These are phyloP conservation scores for Anoplius nigerrimus DNA, from an alignment of 2,888 invertebrate genomes.

Conservation along the genomic window DNA sequence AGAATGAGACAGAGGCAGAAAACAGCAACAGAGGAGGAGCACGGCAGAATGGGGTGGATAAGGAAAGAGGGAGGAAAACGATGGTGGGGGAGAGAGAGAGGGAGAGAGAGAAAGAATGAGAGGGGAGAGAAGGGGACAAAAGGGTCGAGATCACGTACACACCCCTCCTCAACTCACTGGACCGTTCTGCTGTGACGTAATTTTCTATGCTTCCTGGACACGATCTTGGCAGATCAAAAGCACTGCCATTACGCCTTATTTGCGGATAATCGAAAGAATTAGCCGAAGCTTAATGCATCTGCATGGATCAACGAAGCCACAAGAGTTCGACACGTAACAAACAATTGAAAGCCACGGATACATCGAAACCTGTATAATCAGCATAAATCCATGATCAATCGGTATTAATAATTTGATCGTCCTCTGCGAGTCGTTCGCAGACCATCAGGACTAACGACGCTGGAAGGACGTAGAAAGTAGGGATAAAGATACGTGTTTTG, in stretches of 20 bases:
- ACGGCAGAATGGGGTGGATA: too few relatives aligned
- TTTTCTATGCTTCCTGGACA: conserved; percentile 46
- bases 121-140: conserved; percentile 20
- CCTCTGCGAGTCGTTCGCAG: too few relatives aligned
- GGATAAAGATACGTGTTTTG: conserved; percentile 3
- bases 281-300: too few relatives aligned
- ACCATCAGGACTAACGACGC: too few relatives aligned
- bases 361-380: too few relatives aligned
- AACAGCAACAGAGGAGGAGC: conserved; percentile 5
- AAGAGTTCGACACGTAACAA: too few relatives aligned
- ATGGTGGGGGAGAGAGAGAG: neutral
- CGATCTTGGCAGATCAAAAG: conserved; percentile 27
- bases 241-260: too few relatives aligned
- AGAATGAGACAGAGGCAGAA: conserved; percentile 9
- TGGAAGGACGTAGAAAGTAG: neutral
- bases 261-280: too few relatives aligned
- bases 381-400: too few relatives aligned
- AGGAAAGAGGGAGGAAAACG: neutral
- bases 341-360: too few relatives aligned
- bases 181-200: conserved; percentile 52
- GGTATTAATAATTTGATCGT: too few relatives aligned
- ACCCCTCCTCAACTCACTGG: conserved; percentile 30
- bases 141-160: neutral
- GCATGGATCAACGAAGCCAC: too few relatives aligned
- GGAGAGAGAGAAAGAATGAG: neutral